Base-by-base conservation (phyloP, 2,888 invertebrate species). In the Acleris emargana region DNA sequence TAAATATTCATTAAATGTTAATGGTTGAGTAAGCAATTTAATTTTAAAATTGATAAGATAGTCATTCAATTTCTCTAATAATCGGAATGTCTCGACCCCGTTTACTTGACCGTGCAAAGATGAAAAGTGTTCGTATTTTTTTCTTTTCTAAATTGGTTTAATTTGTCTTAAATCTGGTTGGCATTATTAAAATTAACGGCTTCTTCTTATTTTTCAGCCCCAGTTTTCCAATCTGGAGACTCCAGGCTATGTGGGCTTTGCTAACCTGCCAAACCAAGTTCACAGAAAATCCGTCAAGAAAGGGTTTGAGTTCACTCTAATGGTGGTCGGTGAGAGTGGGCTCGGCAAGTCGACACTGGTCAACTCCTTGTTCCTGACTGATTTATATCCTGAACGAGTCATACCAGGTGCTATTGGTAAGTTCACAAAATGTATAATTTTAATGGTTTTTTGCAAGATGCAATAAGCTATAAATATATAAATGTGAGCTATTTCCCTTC, bases 251-350 rank as follows among this genome's bases (percentile, higher is more conserved):
- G 96, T 98, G 45, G 98, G 98, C 3, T 98, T 98, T 88, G 99
- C 98, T 58, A 99, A 99, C 93, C 89, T 99, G 47, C 99, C 99
- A 1, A 98, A 99, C 88, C 99, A 99, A 89, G 98, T 99, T 28
- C 98, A 99, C 86, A 94, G 99, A 70, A 99, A 99, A 88, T 98
- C 98, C 0, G 99, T 99, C 61, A 99, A 99, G 88, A 99, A 98
- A 83, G 99, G 99, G 22, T 99, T 99, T 83, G 99, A 99, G 89
- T 99, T 99, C 84, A 99, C 99, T 0, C 91, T 99, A 13, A 99
- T 99, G 99, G 98, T 99, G 62, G 98, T 97, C 9, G 97, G 98
- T 45, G 97, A 97, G 79, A 96, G 96, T 73, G 98, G 99, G 0
- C 92, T 99, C 47, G 99, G 99, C 43, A 99, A 99, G 91, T 98